These are phyloP conservation scores for Sanderia malayensis DNA, from an alignment of 30 jellyfish, hydroid and myxozoan genomes.

Conservation along the genomic window DNA sequence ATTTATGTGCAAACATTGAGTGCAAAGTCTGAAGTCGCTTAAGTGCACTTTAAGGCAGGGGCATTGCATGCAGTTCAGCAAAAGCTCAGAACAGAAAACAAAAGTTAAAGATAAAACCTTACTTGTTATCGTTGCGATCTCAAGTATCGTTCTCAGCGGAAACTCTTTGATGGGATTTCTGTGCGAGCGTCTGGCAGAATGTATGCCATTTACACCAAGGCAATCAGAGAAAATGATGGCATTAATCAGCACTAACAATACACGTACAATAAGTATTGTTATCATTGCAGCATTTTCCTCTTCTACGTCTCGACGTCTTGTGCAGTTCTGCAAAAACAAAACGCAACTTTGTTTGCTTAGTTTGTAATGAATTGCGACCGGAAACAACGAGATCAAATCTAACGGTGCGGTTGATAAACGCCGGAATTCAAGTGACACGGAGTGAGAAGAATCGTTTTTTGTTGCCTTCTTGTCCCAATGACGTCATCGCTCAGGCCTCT, in stretches of 20 bases:
- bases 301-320: constrained; percentile 7
- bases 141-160: not conserved
- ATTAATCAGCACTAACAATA: not conserved
- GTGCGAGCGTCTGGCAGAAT: not conserved
- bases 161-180: not conserved
- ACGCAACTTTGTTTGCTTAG: not conserved
- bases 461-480: too few relatives aligned
- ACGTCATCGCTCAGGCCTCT: too few relatives aligned
- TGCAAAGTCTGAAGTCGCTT: too few relatives aligned
- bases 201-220: not conserved
- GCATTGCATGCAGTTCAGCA: too few relatives aligned
- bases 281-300: too few relatives aligned
- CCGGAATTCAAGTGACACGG: not conserved
- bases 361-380: constrained; percentile 1
- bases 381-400: not conserved
- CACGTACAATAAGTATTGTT: too few relatives aligned
- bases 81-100: not conserved
- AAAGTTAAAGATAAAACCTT: not conserved
- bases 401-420: constrained; percentile 9
- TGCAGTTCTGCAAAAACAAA: not conserved
- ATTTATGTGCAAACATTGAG: too few relatives aligned
- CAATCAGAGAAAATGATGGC: not conserved
- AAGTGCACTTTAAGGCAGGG: too few relatives aligned
- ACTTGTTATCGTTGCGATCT: not conserved
- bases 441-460: too few relatives aligned